phyloP scores from a whole-genome alignment of 2,888 invertebrate species.

The Phanerotoma sp. region DNA sequence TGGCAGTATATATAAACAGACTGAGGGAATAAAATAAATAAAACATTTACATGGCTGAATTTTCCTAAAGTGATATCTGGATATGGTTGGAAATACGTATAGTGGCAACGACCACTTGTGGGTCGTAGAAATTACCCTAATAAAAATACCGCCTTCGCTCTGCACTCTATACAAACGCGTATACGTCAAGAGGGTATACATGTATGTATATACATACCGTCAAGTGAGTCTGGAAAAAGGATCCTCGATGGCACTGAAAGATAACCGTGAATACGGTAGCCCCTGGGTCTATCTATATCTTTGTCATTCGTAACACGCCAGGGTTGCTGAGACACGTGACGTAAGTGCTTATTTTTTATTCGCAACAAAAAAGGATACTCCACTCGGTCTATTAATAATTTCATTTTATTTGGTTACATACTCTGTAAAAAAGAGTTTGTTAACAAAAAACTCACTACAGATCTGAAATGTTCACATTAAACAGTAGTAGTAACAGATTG shows the following conservation, averaged over 20 bases:
- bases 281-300: conserved; percentile 36
- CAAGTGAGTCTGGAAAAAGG: conserved; percentile 33
- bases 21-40: background rate
- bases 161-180: conserved; percentile 2
- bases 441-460: no score
- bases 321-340: conserved; percentile 33
- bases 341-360: background rate
- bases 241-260: conserved; percentile 27
- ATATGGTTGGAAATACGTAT: conserved; percentile 25
- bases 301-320: conserved; percentile 51
- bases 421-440: no score
- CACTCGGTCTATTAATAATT: no score
- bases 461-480: no score
- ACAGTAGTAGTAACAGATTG: no score
- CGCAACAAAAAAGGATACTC: background rate
- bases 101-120: conserved; percentile 47
- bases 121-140: conserved; percentile 52
- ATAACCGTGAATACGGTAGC: conserved; percentile 42
- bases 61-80: conserved; percentile 6
- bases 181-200: conserved; percentile 11
- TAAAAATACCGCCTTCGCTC: conserved; percentile 47
- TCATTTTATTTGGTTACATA: no score
- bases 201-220: conserved; percentile 13
- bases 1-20: no score
- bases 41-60: background rate